Base-by-base conservation (phyloP, 2,113 vertebrate genomes). In the Burhinus bistriatus region DNA sequence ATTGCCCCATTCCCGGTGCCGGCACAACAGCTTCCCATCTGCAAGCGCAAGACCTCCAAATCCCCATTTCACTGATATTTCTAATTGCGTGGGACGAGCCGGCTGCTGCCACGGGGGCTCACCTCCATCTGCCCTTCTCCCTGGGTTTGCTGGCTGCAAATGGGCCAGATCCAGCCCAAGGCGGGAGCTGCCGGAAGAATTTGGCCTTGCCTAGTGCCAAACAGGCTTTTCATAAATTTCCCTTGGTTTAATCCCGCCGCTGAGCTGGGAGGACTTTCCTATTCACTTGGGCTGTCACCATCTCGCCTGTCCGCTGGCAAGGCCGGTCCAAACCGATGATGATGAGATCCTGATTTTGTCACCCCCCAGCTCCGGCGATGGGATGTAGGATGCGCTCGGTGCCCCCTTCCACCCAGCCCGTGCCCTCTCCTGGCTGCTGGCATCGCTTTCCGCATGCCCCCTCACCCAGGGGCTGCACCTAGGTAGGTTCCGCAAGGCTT, bases 371-470 rank as follows among this genome's bases (percentile, higher is more conserved):
- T 91, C 34, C 4, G 2, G 38, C 1, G 2, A 29, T 61, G 55
- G 40, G 62, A 44, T 75, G 51, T 15, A n/a, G 12, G 36, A 68
- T 25, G 34, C 0, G 1, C 36, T 27, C 2, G 0, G 32, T 54
- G 40, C 4, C 20, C 29, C 20, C n/a, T 18, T 68, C n/a, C 13
- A 12, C 30, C 25, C 12, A 32, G 34, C 27, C 32, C 15, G 10
- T 26, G 32, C 6, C 13, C 6, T 27, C 18, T 61, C 34, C 58
- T 8, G 20, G 16, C 38, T 10, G 6, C 36, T n/a, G 51, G 19
- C 29, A 45, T 8, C 0, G 0, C 55, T 66, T 42, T 44, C 47
- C 7, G 2, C 42, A 40, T 6, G 2, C 4, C 8, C 23, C 22
- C 12, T 69, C 0, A 1, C 21, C 19, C 5, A 0, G 51, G 27